phyloP scores from a whole-genome alignment of 2,888 invertebrate species.

The Pardosa pseudoannulata region DNA sequence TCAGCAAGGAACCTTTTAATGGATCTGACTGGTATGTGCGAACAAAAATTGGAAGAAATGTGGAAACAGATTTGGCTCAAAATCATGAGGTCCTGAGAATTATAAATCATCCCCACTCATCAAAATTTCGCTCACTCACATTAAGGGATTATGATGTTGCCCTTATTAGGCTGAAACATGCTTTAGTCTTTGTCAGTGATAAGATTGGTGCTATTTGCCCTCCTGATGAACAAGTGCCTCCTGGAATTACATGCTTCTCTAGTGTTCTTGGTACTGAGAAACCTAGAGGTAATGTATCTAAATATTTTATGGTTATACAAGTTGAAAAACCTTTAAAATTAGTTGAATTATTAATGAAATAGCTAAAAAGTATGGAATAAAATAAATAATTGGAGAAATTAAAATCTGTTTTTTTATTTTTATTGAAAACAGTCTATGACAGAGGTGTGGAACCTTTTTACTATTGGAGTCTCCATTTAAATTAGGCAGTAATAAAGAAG shows the following conservation, averaged over 20 bases:
- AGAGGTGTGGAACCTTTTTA: too few species aligned
- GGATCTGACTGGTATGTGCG: constrained; percentile 65
- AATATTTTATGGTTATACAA: too few species aligned
- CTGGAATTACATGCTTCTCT: constrained; percentile 75
- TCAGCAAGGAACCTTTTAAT: constrained; percentile 51
- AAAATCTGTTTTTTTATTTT: too few species aligned
- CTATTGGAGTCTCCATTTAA: too few species aligned
- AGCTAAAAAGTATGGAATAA: too few species aligned
- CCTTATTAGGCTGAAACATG: constrained; percentile 80
- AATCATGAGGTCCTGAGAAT: constrained; percentile 66
- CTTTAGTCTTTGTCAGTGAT: constrained; percentile 79
- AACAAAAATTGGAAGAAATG: constrained; percentile 38
- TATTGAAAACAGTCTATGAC: too few species aligned
- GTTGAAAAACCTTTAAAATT: too few species aligned
- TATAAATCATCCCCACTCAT: constrained; percentile 74
- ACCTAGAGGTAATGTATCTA: constrained; percentile 46
- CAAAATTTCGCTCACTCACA: constrained; percentile 73
- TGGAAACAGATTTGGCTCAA: constrained; percentile 39
- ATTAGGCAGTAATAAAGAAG: too few species aligned
- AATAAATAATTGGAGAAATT: too few species aligned
- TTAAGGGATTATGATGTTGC: constrained; percentile 80
- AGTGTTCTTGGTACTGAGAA: constrained; percentile 63
- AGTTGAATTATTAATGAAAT: too few species aligned
- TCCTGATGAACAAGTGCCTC: constrained; percentile 79
- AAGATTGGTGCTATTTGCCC: constrained; percentile 82